Evolutionary conservation across 2,888 invertebrate genomes (phyloP).

Genomic region (Dicroscelio sp.): DNA sequence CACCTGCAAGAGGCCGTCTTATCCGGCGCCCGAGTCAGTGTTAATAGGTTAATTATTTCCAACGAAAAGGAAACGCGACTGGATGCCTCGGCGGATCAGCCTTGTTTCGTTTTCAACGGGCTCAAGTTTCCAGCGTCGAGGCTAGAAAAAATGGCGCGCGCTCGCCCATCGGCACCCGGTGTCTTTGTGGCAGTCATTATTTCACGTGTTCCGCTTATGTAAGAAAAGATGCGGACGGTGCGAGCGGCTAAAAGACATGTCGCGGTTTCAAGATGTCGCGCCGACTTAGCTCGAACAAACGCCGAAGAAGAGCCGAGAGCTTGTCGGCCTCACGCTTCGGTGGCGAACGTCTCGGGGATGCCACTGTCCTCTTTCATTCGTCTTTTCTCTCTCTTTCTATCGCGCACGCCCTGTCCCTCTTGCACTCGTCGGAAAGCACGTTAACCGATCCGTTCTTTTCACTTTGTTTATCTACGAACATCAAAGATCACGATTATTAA

Average conservation of each 20-base stretch:
- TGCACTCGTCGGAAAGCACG: neutral
- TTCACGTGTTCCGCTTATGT: constrained; percentile 82
- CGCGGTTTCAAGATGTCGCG: constrained; percentile 91
- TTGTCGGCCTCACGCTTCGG: constrained; percentile 91
- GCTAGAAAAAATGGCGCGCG: constrained; percentile 75
- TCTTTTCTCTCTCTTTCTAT: constrained; percentile 42
- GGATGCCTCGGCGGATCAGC: neutral
- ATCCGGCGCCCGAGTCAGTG: constrained; percentile 48
- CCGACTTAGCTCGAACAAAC: constrained; percentile 90
- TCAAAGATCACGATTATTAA: constrained; percentile 71
- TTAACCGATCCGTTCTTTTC: constrained; percentile 47
- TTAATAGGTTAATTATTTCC: constrained; percentile 46
- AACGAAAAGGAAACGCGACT: constrained; percentile 28
- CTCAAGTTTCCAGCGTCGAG: constrained; percentile 63
- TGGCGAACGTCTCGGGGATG: constrained; percentile 88
- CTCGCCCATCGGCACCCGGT: constrained; percentile 80
- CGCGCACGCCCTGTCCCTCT: neutral
- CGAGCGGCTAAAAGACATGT: constrained; percentile 88
- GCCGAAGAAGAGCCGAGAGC: constrained; percentile 89
- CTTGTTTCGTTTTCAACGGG: constrained; percentile 57
- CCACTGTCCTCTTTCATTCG: constrained; percentile 61
- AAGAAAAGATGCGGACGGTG: constrained; percentile 79
- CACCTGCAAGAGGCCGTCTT: constrained; percentile 43
- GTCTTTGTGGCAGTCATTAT: constrained; percentile 81
- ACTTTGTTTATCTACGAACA: constrained; percentile 77